Evolutionary conservation across 2,888 invertebrate genomes (phyloP), one percentile per base, ranked within the genome.

Genomic region (Standfussiana lucernea): DNA sequence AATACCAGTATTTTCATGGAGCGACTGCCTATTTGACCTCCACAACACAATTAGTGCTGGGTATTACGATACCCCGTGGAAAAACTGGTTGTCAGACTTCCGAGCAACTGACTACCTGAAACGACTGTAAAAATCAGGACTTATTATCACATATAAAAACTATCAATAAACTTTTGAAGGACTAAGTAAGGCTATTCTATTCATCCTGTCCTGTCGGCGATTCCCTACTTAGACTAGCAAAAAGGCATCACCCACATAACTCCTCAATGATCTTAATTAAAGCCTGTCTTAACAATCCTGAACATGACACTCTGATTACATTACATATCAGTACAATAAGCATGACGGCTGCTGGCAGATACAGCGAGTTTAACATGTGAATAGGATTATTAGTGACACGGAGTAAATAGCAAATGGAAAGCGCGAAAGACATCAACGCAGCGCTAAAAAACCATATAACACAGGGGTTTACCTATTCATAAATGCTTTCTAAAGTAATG

Each of bases 351-450:
- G 73, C 68, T 83, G 77, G 73, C 80, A 83, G 61, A 81, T 81
- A 80, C 68, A 85, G 78, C 79, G 67, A 73, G 70, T 72, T 78
- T 79, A 88, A 77, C 80, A 77, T 78, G 65, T 77, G 79, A 85
- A 87, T 86, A n/a, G 71, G 62, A 66, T 81, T 82, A 83, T 85
- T 85, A 86, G 75, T 74, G 45, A 56, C 72, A 75, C 15, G 13
- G 78, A 82, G 24, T 78, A 61, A 28, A 53, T 35, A 75, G 53
- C 62, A 32, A 75, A 72, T 70, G 62, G 80, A 74, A 62, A 21
- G 45, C 47, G 8, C 7, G 2, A n/a, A 47, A 67, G 21, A 50
- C 40, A 56, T 67, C 24, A 61, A 35, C 50, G 32, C 56, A 15
- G 21, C 10, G 61, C 1, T 62, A 50, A 21, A 47, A 28, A 15